Evolutionary conservation across 2,113 vertebrate species (phyloP), one percentile per base, ranked within the genome.

Genomic region (Bujurquina vittata): DNA sequence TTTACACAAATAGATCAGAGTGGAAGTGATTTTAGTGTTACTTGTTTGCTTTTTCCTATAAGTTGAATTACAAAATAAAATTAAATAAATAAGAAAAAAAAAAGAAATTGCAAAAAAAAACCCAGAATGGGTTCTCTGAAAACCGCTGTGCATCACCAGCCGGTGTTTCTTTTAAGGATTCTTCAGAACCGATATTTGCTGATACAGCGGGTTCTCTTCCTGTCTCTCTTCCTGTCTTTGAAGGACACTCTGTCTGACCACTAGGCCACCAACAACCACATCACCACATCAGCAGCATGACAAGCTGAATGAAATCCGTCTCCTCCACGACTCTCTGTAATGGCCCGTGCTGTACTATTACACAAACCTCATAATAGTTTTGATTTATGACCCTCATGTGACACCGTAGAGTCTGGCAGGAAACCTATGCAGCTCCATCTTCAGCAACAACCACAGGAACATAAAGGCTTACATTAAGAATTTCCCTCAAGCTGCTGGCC

Each of bases 341-440:
- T 78, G 37, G 63, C 85, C 61, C 67, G 2, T 35, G 80, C 76
- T 33, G 88, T 85, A 79, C 84, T 79, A 88, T 92, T 93, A 86
- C 80, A 84, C 80, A 90, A 92, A 93, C 90, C 93, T 94, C 93
- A 92, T 92, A 90, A 93, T 55, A 65, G 31, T 82, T 88, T 78
- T 93, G 93, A 95, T 94, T 93, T 91, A 95, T 90, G 79, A 77
- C 85, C 88, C 88, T 89, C 87, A 46, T 58, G 84, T 92, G 93
- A 93, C 92, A 86, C 85, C 7, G 82, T 80, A 84, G 82, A 80
- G 79, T 84, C 85, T 91, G 90, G 84, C 88, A 82, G 43, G 82
- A 67, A 80, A 87, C 80, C 85, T 20, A 62, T 62, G 23, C 81
- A 84, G 92, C 89, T 89, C 81, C 59, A 18, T 84, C 84, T 87